phyloP scores from a whole-genome alignment of 2,797 vertebrate species.

The Sebastiscus albofasciatus region DNA sequence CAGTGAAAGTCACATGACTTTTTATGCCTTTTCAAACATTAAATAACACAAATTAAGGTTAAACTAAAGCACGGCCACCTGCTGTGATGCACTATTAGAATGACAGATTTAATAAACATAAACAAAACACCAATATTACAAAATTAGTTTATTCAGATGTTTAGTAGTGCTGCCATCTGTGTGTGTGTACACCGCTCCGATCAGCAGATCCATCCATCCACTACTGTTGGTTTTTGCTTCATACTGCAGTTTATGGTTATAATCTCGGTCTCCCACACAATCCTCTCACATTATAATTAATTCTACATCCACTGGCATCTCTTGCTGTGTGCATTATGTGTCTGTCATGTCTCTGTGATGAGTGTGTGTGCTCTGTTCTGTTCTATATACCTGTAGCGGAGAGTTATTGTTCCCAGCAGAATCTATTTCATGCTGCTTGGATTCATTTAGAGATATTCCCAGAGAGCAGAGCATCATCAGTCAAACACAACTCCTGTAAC shows the following conservation, averaged over 20 bases:
- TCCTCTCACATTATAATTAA: background rate
- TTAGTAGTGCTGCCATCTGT: background rate
- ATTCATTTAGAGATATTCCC: conserved; percentile 5
- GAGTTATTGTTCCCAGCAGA: background rate
- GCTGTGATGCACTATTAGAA: background rate
- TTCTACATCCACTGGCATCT: background rate
- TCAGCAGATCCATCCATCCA: background rate
- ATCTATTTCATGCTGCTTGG: background rate
- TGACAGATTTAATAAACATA: background rate
- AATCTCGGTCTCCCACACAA: background rate
- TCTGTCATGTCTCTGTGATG: background rate
- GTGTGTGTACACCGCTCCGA: too few relatives aligned
- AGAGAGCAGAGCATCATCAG: conserved; percentile 16
- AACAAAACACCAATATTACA: background rate
- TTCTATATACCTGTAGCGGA: background rate
- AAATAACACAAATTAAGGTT: background rate
- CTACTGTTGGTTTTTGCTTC: background rate
- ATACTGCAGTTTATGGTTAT: background rate
- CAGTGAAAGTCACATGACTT: background rate
- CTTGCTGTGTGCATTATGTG: background rate
- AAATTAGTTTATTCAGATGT: background rate
- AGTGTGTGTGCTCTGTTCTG: background rate
- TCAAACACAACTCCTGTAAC: conserved; percentile 1
- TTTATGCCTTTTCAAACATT: background rate
- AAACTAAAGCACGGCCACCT: background rate